Base-by-base conservation (phyloP, 2,797 vertebrate genomes). In the Xiphophorus birchmanni region DNA sequence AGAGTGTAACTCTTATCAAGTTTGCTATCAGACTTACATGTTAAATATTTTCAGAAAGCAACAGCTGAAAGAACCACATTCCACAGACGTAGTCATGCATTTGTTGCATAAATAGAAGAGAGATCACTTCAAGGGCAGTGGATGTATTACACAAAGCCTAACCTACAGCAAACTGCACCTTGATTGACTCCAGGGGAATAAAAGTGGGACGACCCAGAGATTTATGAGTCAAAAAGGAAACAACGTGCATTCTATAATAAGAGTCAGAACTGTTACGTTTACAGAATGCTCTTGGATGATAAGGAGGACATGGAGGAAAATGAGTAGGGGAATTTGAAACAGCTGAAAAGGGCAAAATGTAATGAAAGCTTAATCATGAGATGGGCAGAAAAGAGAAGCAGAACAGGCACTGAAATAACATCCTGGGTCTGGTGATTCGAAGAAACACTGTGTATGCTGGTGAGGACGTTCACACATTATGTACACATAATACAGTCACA, bases 341-440 rank as follows among this genome's bases (percentile, higher is more conserved):
- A 74, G 82, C 87, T 85, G 32, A 82, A 90, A 88, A 83, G 69
- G 80, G 81, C 48, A 88, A 84, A 88, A 74, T 74, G 84, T 73
- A 88, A 81, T 88, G 76, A 82, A 90, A 85, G 85, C 90, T 93
- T 90, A 86, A 92, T 88, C 88, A 87, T 82, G 67, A 84, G 65
- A 45, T 13, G 32, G 65, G 77, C 73, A 77, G 40, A 42, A 74
- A 76, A 84, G 76, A 47, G 42, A 69, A 84, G 84, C 63, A 77
- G 84, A 85, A 82, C 76, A 76, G 86, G 86, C 81, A 87, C 32
- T 37, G 52, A 86, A 87, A 89, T 50, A 84, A 47, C 8, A 82
- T 84, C 88, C 86, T 18, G 75, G 80, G 81, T 47, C 45, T 47
- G 45, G 45, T 86, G 81, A 88, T 88, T 79, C 83, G 72, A 67